A percentile compares a stretch with the other conserved stretches of the same genome.
phyloP scores from a whole-genome alignment of 2,113 vertebrate species.

The Corvus hawaiiensis region DNA sequence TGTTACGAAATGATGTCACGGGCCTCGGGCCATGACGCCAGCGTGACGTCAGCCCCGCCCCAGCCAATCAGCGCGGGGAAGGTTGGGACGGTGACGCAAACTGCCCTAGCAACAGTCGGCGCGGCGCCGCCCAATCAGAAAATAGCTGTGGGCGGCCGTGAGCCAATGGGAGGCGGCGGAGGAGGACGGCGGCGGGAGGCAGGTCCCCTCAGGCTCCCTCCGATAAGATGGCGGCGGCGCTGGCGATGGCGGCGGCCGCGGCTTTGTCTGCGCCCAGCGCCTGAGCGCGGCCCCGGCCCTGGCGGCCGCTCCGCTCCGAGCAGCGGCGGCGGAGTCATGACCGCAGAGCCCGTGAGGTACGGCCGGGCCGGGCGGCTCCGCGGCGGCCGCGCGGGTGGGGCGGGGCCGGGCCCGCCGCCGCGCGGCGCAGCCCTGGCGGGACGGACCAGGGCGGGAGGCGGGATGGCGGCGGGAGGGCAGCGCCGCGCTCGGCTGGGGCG shows the following conservation, averaged over 20 bases:
- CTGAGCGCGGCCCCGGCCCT: constrained; percentile 22
- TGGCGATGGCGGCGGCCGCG: constrained; percentile 64
- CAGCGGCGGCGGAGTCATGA: constrained; percentile 69
- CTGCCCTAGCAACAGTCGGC: constrained; percentile 50
- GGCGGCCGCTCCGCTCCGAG: constrained; percentile 10
- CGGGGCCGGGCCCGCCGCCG: too few species aligned
- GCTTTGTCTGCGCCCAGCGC: constrained; percentile 54
- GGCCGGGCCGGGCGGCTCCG: not conserved
- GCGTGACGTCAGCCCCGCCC: not conserved
- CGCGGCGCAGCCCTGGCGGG: too few species aligned
- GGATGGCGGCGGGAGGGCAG: too few species aligned
- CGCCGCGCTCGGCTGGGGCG: too few species aligned
- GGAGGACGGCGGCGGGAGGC: constrained; percentile 75
- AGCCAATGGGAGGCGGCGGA: constrained; percentile 69
- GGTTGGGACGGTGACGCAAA: not conserved
- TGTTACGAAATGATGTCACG: constrained; percentile 38
- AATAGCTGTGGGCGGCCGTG: not conserved
- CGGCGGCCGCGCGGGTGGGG: too few species aligned
- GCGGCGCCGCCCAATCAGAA: constrained; percentile 59
- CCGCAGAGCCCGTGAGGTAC: constrained; percentile 75
- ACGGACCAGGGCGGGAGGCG: too few species aligned
- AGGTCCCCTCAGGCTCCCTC: constrained; percentile 73
- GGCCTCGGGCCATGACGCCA: not conserved
- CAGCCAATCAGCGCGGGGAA: not conserved
- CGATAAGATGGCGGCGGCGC: constrained; percentile 88